These are phyloP conservation scores for Cydia amplana DNA, from an alignment of 1,140 invertebrate genomes.

Conservation along the genomic window DNA sequence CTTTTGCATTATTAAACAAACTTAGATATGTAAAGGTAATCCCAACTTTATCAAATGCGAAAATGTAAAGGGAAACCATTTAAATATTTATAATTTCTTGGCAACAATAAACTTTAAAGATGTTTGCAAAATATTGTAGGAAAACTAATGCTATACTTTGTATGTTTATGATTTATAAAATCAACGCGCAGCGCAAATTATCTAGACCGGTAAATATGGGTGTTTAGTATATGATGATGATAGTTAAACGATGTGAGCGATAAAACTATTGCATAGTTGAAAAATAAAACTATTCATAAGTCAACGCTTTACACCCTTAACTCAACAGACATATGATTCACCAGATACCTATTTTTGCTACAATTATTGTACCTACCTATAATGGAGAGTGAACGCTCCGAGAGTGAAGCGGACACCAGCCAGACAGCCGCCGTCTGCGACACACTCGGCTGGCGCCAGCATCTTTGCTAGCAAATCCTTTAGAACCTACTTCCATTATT, in stretches of 20 bases:
- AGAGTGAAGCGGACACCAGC: neutral
- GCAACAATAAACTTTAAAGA: too few species aligned
- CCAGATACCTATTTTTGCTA: neutral
- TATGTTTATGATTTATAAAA: too few species aligned
- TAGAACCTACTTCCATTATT: constrained; percentile 16
- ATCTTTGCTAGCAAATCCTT: constrained; percentile 16
- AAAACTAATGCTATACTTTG: too few species aligned
- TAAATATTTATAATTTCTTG: too few species aligned
- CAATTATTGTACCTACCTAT: neutral
- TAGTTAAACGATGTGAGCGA: neutral
- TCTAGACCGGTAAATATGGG: neutral
- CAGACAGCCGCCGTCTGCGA: constrained; percentile 15
- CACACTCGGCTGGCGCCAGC: constrained; percentile 13
- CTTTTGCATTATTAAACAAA: neutral
- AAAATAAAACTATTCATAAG: neutral
- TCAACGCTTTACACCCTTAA: neutral
- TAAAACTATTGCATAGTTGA: neutral
- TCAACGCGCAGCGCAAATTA: neutral
- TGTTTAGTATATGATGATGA: neutral
- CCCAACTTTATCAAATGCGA: too few species aligned
- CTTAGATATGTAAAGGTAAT: neutral
- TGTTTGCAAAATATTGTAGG: neutral
- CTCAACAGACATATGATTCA: neutral
- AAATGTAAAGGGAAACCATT: too few species aligned
- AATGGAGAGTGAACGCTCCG: neutral